A percentile compares a stretch with the other conserved stretches of the same genome.
Evolutionary conservation across 2,888 invertebrate species (phyloP).

Genomic region (Spialia ferax): DNA sequence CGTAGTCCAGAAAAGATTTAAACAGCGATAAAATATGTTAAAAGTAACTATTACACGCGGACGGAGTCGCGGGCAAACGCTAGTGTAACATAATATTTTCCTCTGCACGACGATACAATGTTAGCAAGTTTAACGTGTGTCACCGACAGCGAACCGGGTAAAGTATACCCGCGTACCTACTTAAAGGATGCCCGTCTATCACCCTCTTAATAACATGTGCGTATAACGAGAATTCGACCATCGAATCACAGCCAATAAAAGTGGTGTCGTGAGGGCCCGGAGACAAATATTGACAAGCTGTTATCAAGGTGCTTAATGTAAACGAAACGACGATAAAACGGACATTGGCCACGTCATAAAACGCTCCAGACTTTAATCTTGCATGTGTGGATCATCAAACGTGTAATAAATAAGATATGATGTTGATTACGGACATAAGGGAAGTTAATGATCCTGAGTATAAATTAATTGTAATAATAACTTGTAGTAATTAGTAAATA

Average conservation of each 20-base stretch:
- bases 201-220: neutral
- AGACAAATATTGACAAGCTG: constrained; percentile 26
- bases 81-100: no score
- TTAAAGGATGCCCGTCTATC: no score
- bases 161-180: no score
- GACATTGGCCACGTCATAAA: constrained; percentile 10
- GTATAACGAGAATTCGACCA: constrained; percentile 1
- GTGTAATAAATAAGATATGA: neutral
- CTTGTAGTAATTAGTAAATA: no score
- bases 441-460: neutral
- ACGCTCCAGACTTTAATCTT: constrained; percentile 3
- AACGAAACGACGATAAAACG: constrained; percentile 10
- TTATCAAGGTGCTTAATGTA: constrained; percentile 23
- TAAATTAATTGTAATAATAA: no score
- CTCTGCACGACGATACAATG: no score
- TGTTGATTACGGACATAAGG: neutral
- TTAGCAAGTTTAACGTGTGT: no score
- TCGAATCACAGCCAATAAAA: constrained; percentile 13
- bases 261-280: constrained; percentile 2
- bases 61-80: no score
- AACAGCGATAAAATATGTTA: no score
- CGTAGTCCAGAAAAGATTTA: no score
- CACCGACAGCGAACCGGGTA: no score
- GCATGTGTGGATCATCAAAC: neutral
- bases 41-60: no score